Evolutionary conservation across 2,888 invertebrate genomes (phyloP), one percentile per base, ranked within the genome.

Genomic region (Amaurobius ferox): DNA sequence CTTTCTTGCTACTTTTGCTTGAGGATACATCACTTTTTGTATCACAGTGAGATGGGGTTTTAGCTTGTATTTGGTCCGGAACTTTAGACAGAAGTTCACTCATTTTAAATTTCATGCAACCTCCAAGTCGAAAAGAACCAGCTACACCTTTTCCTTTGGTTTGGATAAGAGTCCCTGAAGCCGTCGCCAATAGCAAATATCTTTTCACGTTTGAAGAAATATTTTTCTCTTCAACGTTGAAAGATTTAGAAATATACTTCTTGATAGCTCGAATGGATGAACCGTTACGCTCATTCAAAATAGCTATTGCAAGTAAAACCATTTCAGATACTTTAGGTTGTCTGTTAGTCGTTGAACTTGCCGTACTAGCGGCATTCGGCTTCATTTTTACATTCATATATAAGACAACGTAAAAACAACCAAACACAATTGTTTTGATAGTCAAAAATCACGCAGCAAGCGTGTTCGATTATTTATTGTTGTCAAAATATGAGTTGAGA

Each of bases 191-290:
- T 90, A 93, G 94, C 87, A 94, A 89, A 88, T 93, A 94, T 85
- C 93, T 93, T 88, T 93, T 93, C 88, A 94, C 94, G 90, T 94
- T 1, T 93, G 92, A 0, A 93, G 92, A 62, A 93, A 90, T 66
- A n/a, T 85, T 87, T 30, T 83, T 77, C n/a, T 67, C 62, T 28
- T 77, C 74, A 0, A 83, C 72, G n/a, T 83, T 83, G 40, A 79
- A 94, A 79, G 92, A 93, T 30, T 92, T 91, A 16, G 92, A 91
- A 64, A 94, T 93, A 90, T 93, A 94, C 89, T 94, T 94, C 90
- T 94, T 94, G 90, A 94, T 94, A 0, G 93, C 93, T 76, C 90
- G 90, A 16, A 91, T 88, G 0, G 94, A 94, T 0, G 94, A 94
- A 35, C 94, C 94, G 81, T 93, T 93, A 48, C 93, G 92, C 89